phyloP scores from a whole-genome alignment of 2,888 invertebrate genomes.

The Mactromeris polynyma region DNA sequence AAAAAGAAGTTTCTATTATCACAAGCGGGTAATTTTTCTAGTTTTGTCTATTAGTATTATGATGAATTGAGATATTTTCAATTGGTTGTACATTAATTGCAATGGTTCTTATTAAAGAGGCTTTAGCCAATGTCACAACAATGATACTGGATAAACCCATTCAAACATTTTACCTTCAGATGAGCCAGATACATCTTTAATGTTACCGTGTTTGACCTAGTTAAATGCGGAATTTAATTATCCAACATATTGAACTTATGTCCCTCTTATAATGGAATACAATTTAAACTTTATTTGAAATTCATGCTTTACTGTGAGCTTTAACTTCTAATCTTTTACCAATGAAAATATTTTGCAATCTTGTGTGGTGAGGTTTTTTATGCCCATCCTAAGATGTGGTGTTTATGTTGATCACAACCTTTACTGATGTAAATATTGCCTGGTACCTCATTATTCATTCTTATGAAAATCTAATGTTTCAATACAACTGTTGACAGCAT shows the following conservation, averaged over 20 bases:
- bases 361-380: not conserved
- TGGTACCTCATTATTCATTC: not conserved
- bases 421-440: no score
- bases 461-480: not conserved
- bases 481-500: not conserved
- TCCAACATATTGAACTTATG: not conserved
- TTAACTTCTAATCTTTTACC: not conserved
- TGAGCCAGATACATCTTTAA: no score
- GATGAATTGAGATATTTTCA: no score
- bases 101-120: no score
- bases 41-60: no score
- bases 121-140: no score
- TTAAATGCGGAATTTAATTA: not conserved
- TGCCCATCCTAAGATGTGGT: not conserved
- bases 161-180: no score
- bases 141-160: no score
- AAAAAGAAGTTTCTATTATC: no score
- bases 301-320: not conserved
- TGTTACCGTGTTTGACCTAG: no score
- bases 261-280: not conserved
- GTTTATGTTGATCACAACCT: not conserved
- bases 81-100: no score
- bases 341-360: not conserved
- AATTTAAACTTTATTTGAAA: not conserved
- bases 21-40: no score